Evolutionary conservation across 2,113 vertebrate species (phyloP).

Genomic region (Ammospiza caudacuta): DNA sequence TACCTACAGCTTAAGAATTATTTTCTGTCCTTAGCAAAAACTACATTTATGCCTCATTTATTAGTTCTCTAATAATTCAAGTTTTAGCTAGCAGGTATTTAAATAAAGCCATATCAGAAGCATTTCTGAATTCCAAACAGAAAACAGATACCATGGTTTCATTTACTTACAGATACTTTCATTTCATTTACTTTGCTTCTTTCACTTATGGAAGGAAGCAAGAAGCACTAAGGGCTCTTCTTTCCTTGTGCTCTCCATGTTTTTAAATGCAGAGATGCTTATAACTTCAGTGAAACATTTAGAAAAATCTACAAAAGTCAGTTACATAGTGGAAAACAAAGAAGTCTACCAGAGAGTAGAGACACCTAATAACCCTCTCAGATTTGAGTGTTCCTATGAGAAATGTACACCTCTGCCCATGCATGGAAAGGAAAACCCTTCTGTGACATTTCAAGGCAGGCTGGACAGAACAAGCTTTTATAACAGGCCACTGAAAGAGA

Average conservation of each 20-base stretch:
- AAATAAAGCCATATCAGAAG: background rate
- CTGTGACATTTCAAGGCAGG: background rate
- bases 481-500: background rate
- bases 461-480: background rate
- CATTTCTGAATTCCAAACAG: background rate
- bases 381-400: background rate
- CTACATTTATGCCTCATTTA: background rate
- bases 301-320: background rate
- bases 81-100: background rate
- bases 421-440: background rate
- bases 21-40: background rate
- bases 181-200: background rate
- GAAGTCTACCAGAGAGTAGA: background rate
- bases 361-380: fast-evolving
- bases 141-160: background rate
- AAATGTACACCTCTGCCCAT: background rate
- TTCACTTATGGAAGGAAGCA: background rate
- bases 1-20: background rate
- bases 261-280: background rate
- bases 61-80: background rate
- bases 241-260: background rate
- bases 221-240: background rate
- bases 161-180: background rate
- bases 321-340: background rate
- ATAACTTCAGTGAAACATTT: background rate